phyloP scores from a whole-genome alignment of 2,797 vertebrate species.

The Malurus splendens region DNA sequence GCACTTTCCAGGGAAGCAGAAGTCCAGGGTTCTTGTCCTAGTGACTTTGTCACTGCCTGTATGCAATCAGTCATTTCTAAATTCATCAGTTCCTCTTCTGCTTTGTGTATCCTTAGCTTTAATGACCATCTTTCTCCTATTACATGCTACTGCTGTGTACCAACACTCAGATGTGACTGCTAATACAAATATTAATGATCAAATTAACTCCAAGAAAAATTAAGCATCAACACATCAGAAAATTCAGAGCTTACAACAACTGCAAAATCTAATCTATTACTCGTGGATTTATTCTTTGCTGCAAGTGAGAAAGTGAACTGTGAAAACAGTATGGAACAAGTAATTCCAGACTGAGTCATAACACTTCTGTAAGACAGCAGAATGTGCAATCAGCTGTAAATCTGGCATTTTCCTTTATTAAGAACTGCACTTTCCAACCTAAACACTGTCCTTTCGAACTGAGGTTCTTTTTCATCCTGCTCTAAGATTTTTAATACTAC shows the following conservation, averaged over 20 bases:
- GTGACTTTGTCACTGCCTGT: not conserved
- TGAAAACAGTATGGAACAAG: not conserved
- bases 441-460: not conserved
- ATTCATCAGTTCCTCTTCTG: not conserved
- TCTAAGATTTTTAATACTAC: not conserved
- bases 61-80: not conserved
- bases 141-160: not conserved
- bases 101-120: not conserved
- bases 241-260: not conserved
- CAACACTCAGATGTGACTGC: not conserved
- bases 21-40: not conserved
- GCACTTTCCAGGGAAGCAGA: not conserved
- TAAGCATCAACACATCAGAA: not conserved
- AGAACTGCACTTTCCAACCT: not conserved
- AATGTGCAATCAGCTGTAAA: not conserved
- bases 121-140: not conserved
- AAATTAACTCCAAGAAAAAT: not conserved
- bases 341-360: not conserved
- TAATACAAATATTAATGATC: not conserved
- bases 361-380: not conserved
- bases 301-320: slow-evolving; percentile 8
- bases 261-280: not conserved
- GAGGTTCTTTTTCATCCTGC: not conserved
- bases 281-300: not conserved
- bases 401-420: not conserved